Conservation (phyloP, 2,797 vertebrate genomes). For the Sebastes umbrosus region DNA sequence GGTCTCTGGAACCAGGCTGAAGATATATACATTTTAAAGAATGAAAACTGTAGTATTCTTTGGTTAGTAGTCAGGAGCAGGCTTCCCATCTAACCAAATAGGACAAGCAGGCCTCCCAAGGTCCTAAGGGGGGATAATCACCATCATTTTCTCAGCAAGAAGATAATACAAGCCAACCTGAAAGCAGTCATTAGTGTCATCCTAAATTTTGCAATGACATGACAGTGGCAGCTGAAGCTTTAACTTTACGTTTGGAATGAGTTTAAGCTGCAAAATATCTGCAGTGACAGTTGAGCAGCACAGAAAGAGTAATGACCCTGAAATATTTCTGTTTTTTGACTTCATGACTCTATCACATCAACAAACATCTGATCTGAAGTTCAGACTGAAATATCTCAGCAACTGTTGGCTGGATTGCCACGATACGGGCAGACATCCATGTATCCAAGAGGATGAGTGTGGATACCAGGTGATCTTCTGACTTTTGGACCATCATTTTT, state of each 20-base stretch:
- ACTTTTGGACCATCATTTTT: background rate
- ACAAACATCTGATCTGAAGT: background rate
- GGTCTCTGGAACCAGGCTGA: background rate
- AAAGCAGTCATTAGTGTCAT: background rate
- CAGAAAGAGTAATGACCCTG: background rate
- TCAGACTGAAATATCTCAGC: background rate
- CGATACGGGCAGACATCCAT: background rate
- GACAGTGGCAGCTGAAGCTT: background rate
- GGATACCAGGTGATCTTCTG: background rate
- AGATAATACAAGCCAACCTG: background rate
- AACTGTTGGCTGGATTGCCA: background rate
- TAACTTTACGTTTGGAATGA: background rate
- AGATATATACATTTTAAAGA: background rate
- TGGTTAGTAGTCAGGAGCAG: background rate
- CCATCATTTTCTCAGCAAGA: background rate
- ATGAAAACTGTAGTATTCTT: background rate
- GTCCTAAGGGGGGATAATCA: background rate
- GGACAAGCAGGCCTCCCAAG: background rate
- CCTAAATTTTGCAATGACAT: background rate
- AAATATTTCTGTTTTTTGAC: background rate
- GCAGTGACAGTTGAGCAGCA: background rate
- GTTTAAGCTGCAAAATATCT: background rate
- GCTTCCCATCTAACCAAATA: background rate
- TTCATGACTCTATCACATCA: background rate
- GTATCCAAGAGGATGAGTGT: background rate